These are phyloP conservation scores for Momotus momota DNA, from an alignment of 2,797 vertebrate genomes.

Conservation along the genomic window DNA sequence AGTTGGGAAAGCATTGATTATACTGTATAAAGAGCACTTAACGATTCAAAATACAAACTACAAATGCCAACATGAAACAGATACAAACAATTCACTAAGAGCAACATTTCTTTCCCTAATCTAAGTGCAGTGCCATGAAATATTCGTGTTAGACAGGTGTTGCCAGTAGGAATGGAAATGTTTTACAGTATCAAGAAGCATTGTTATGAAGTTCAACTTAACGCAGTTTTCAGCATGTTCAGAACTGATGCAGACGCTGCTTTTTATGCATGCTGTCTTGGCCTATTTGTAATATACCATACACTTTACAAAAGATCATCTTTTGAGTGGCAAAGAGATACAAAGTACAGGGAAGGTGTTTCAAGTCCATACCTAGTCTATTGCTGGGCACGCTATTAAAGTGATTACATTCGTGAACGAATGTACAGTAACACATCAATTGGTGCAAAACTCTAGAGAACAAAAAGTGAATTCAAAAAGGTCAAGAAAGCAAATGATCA, in stretches of 20 bases:
- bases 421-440: constrained; percentile 58
- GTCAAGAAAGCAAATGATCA: constrained; percentile 63
- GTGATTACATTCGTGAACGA: constrained; percentile 45
- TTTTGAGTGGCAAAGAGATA: constrained; percentile 33
- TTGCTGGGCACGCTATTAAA: constrained; percentile 56
- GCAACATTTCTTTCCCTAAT: constrained; percentile 64
- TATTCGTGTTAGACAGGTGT: constrained; percentile 45
- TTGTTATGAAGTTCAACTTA: constrained; percentile 44
- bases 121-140: constrained; percentile 66
- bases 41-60: constrained; percentile 76
- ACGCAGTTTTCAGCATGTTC: constrained; percentile 65
- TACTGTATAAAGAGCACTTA: constrained; percentile 73
- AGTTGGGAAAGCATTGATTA: constrained; percentile 72
- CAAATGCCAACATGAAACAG: constrained; percentile 68
- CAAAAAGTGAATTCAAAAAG: constrained; percentile 48
- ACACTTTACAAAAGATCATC: constrained; percentile 55
- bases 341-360: constrained; percentile 44
- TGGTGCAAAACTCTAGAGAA: constrained; percentile 59
- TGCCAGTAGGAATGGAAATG: constrained; percentile 66
- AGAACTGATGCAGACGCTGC: constrained; percentile 48
- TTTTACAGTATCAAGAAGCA: constrained; percentile 41
- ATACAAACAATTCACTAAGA: constrained; percentile 75
- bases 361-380: constrained; percentile 62
- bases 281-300: constrained; percentile 50
- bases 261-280: constrained; percentile 52